Evolutionary conservation across 2,888 invertebrate genomes (phyloP), one percentile per base, ranked within the genome.

Genomic region (Pteria penguin): DNA sequence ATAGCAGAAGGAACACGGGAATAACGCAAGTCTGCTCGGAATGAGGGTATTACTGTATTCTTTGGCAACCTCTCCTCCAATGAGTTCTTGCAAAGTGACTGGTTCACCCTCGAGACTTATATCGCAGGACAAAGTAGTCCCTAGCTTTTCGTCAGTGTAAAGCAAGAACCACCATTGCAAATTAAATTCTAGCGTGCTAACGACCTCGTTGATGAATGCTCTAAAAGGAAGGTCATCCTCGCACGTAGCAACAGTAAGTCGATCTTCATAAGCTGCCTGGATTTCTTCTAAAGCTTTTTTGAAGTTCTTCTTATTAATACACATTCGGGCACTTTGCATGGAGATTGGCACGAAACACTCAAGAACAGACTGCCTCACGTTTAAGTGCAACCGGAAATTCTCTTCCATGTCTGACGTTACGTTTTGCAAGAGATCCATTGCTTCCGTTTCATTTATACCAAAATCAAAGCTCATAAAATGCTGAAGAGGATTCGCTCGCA

Each of bases 171-270:
- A 84, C 33, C 79, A 78, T 5, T 70, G 62, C 4, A 67, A 52
- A 14, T 67, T 36, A 3, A 74, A 52, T 11, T 60, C 63, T 29
- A 80, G 58, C 2, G 74, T 70, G 55, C 72, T 79, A 2, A 76
- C 52, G 2, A 76, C 82, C 36, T 78, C 79, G 22, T 66, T 69
- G 1, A 84, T 57, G 45, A 84, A 82, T 1, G 75, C 57, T 18
- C 76, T 65, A 60, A 78, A 82, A 2, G 82, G 78, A 2, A 84
- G 45, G 18, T 76, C 61, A 26, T 84, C 84, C 29, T 82, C 80
- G 67, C 84, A 84, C 4, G 84, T 80, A 24, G 76, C 72, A 0
- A 84, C 81, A 29, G 79, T 55, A 26, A 84, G 57, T 26, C 82
- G 67, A 8, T 82, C 80, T 27, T 84, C 82, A 60, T 75, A 82